Percentiles rank a stretch among this genome's conserved stretches.
phyloP scores from a whole-genome alignment of 2,888 invertebrate genomes.

The Cerastoderma edule region DNA sequence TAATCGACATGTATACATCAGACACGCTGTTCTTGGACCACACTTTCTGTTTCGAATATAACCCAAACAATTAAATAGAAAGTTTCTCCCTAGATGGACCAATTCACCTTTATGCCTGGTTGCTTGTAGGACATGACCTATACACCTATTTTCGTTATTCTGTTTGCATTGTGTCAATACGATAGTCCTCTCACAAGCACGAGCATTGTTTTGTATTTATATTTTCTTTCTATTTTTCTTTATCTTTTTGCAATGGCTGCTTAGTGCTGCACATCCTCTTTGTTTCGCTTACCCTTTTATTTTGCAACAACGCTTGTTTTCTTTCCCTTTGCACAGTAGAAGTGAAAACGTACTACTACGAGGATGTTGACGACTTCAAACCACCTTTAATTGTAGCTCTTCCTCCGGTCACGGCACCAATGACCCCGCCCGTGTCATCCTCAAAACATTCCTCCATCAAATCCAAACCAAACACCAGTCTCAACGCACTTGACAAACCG shows the following conservation, averaged over 20 bases:
- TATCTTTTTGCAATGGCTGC: conserved; percentile 21
- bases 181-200: neutral
- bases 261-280: conserved; percentile 21
- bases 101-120: too few species aligned
- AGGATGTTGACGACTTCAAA: conserved; percentile 82
- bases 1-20: too few species aligned
- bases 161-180: conserved; percentile 1
- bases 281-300: conserved; percentile 35
- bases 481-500: conserved; percentile 74
- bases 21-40: too few species aligned
- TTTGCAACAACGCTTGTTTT: conserved; percentile 45
- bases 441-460: conserved; percentile 62
- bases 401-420: conserved; percentile 71
- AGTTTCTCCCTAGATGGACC: too few species aligned
- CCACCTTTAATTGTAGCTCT: conserved; percentile 78
- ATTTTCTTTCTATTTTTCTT: neutral
- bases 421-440: conserved; percentile 59
- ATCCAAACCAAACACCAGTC: conserved; percentile 47
- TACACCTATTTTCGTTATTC: too few species aligned
- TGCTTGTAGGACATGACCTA: too few species aligned
- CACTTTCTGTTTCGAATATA: too few species aligned
- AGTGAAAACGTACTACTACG: conserved; percentile 78
- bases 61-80: too few species aligned
- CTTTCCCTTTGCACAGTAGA: conserved; percentile 66
- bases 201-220: conserved; percentile 8